These are phyloP conservation scores for Echinometra lucunter DNA, from an alignment of 53 echinoderm and acorn worm genomes.

Conservation along the genomic window DNA sequence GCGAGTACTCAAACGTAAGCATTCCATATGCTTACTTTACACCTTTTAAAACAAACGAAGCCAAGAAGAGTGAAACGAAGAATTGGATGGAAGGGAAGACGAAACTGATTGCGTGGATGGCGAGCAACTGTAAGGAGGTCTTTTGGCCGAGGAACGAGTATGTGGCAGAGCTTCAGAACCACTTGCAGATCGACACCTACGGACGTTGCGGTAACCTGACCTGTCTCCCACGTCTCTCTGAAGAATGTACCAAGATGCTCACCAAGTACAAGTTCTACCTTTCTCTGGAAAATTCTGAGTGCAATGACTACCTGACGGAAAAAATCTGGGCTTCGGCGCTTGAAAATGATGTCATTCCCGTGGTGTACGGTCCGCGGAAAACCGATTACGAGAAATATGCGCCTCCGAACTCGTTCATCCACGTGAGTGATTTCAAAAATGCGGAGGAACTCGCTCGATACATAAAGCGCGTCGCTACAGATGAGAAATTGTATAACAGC, in stretches of 20 bases:
- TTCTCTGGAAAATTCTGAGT: conserved; percentile 88
- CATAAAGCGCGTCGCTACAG: conserved; percentile 73
- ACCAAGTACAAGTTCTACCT: conserved; percentile 86
- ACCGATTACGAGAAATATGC: conserved; percentile 76
- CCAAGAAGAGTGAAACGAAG: background rate
- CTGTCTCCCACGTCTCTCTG: conserved; percentile 82
- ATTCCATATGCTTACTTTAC: conserved; percentile 80
- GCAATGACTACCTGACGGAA: conserved; percentile 86
- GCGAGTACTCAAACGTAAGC: conserved; percentile 74
- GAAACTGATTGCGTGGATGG: conserved; percentile 87
- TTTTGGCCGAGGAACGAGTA: conserved; percentile 93
- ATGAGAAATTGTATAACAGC: conserved; percentile 76
- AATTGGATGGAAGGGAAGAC: conserved; percentile 76
- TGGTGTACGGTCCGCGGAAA: conserved; percentile 86
- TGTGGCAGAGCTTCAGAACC: conserved; percentile 72
- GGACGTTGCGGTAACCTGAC: conserved; percentile 83
- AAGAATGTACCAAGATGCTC: conserved; percentile 74
- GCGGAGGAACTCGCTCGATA: conserved; percentile 74
- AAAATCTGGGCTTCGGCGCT: conserved; percentile 83
- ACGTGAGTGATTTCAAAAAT: conserved; percentile 84
- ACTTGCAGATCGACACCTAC: conserved; percentile 79
- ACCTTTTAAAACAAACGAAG: background rate
- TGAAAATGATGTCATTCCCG: conserved; percentile 81
- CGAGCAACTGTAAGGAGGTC: conserved; percentile 88
- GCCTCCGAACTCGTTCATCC: conserved; percentile 86